Evolutionary conservation across 2,888 invertebrate genomes (phyloP), one percentile per base, ranked within the genome.

Genomic region (Drosophila planitibia): DNA sequence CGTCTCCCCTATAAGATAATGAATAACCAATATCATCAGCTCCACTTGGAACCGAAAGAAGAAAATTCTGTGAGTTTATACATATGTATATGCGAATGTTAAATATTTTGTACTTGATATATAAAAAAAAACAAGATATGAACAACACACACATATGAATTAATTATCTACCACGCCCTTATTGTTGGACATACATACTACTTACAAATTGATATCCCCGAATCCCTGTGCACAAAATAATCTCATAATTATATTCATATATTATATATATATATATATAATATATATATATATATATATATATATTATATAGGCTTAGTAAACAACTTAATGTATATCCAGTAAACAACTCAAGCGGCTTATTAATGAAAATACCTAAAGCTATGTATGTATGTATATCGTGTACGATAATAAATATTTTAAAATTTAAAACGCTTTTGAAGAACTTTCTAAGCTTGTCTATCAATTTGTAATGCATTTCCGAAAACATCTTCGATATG

Each of bases 141-240:
- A 80, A 82, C 65, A 66, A 89, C 67, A 89, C 89, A 39, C 28
- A 47, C 47, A 88, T 88, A 85, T 84, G 88, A 84, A 85, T 84
- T 30, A 30, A 39, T 57, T 57, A 77, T 52, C 51, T 57, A 60
- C 32, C 58, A 39, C 58, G 63, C 66, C 76, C 63, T 69, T 79
- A 79, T 73, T 79, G 87, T 85, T 84, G 63, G 52, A 59, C 35
- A 19, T 55, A 63, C 51, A 32, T 33, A 62, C 53, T 55, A 28
- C 55, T 37, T 57, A 25, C 37, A 59, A 59, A 41, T 47, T 39
- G 51, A 62, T 57, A 52, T 60, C 35, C 63, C 47, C 28, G 54
- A 60, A 61, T 73, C 67, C 61, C 74, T 61, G 62, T 74, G 78
- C 84, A 78, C 73, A 63, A 66, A 57, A 57, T 75, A 86, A 84